Conservation (phyloP, 2,113 vertebrate genomes). For the Xenotilapia longispinis region DNA sequence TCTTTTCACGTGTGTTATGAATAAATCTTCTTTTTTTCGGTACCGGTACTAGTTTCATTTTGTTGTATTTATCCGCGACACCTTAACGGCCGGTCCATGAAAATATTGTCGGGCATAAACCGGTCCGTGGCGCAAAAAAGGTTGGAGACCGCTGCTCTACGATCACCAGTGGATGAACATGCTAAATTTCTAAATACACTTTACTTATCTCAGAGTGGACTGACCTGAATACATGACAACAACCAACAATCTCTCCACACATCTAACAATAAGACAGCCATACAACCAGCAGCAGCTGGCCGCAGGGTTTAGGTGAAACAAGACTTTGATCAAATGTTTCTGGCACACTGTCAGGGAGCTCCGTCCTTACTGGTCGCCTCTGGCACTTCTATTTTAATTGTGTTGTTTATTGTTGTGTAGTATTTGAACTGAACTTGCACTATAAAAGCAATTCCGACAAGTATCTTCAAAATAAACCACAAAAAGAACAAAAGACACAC, state of each 20-base stretch:
- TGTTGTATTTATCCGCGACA: not conserved
- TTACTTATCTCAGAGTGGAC: not conserved
- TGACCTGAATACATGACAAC: not conserved
- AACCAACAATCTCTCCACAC: not conserved
- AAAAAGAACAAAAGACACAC: conserved; percentile 48
- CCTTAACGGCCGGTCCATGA: fast-evolving
- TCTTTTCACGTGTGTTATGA: not conserved
- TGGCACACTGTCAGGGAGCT: not conserved
- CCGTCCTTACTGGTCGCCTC: not conserved
- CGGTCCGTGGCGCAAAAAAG: not conserved
- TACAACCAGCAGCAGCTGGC: not conserved
- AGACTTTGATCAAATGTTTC: not conserved
- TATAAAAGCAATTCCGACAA: not conserved
- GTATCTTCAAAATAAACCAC: not conserved
- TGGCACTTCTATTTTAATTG: not conserved
- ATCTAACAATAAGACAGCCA: not conserved
- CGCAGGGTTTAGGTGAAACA: not conserved
- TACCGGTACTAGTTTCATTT: not conserved
- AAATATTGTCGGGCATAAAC: not conserved
- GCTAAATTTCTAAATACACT: not conserved
- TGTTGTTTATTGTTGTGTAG: not conserved
- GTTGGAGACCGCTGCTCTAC: fast-evolving
- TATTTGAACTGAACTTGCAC: not conserved
- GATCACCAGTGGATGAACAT: not conserved
- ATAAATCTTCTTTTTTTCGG: not conserved